Base-by-base conservation (phyloP, 2,797 vertebrate species). In the Sylvia borin region DNA sequence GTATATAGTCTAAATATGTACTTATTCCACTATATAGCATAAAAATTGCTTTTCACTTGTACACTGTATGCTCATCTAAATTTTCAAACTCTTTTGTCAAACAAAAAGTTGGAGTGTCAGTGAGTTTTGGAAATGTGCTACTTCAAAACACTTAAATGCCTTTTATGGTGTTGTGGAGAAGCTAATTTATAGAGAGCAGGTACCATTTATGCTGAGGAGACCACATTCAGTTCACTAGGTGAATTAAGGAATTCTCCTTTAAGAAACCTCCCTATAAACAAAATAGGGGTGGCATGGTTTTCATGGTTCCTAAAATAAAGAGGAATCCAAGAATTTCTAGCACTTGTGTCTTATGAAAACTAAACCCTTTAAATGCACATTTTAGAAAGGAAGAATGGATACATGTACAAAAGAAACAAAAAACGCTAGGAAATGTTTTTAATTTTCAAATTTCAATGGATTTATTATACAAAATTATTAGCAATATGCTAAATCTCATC, bases 161-260 rank as follows among this genome's bases (percentile, higher is more conserved):
- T 64, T 83, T 70, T 72, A 48, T 18, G 9, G 11, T 31, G 17
- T 9, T 60, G 20, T 4, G 2, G 25, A 68, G 34, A 57, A 47
- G 19, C 3, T 34, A 36, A 64, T 40, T 91, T 70, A 72, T 6
- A 65, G 60, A 42, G 13, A 86, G 6, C 15, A 53, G 14, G 11
- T 57, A 65, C 32, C 5, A n/a, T 36, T 27, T 13, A 57, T 57
- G 38, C 62, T 61, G 47, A 86, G 34, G n/a, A 76, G 92, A 54
- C 3, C 42, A 47, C 1, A 7, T 43, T 25, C 6, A 53, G 42
- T 34, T 34, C 0, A 2, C 31, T 31, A 50, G 3, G 26, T 60
- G 40, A 93, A 83, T 47, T 70, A 77, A 81, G 15, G 29, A 61
- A 47, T 53, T 55, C 32, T 62, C 36, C 43, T 86, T 80, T 75